Percentiles rank a stretch among this genome's conserved stretches.
Conservation (phyloP, 2,888 invertebrate species). For the Deilephila porcellus region DNA sequence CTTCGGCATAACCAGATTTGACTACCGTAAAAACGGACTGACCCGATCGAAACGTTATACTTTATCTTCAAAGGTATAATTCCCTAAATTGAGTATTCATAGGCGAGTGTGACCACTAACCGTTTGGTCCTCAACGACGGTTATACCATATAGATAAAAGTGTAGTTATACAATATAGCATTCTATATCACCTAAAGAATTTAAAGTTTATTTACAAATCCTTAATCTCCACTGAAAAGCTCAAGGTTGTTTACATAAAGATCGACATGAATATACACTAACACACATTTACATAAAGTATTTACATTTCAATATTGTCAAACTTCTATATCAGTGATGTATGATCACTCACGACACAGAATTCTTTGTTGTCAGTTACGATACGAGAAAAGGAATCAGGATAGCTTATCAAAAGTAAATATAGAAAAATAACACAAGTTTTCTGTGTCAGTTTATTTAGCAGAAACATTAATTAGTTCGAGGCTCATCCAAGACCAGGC, state of each 20-base stretch:
- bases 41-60: too few relatives aligned
- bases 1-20: too few relatives aligned
- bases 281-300: constrained; percentile 10
- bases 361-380: constrained; percentile 29
- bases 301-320: constrained; percentile 14
- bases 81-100: too few relatives aligned
- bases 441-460: background rate
- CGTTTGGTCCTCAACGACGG: too few relatives aligned
- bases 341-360: constrained; percentile 16
- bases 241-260: background rate
- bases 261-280: background rate
- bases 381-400: constrained; percentile 6
- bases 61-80: too few relatives aligned
- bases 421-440: background rate
- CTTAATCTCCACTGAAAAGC: background rate
- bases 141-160: too few relatives aligned
- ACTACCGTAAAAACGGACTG: too few relatives aligned
- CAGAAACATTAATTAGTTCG: constrained; percentile 17
- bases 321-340: constrained; percentile 13
- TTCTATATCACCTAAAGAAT: too few relatives aligned
- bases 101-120: too few relatives aligned
- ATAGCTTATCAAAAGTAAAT: background rate
- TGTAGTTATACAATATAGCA: too few relatives aligned
- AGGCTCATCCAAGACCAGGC: background rate
- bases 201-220: background rate